These are phyloP conservation scores for Alethe diademata DNA, from an alignment of 2,113 vertebrate species.

Conservation along the genomic window DNA sequence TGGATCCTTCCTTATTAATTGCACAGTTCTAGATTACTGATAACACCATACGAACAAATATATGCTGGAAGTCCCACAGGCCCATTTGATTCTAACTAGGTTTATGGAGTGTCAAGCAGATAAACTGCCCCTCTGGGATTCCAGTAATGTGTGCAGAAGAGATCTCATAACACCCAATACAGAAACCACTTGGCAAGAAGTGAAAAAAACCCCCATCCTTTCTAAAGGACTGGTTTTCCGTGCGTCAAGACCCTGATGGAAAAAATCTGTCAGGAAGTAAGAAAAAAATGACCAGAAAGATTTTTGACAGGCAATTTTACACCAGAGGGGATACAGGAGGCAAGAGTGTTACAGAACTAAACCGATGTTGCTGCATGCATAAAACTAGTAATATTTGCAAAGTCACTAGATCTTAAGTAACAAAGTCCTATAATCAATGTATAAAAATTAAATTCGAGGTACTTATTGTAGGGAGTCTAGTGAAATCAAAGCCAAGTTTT, in stretches of 20 bases:
- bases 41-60: background rate
- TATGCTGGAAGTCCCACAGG: background rate
- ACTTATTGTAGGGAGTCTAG: background rate
- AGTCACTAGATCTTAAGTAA: background rate
- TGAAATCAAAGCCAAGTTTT: slow-evolving; percentile 19
- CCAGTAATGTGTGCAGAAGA: background rate
- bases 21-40: background rate
- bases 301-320: background rate
- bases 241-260: background rate
- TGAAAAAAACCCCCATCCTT: background rate
- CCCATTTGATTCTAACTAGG: background rate
- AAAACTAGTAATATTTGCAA: background rate
- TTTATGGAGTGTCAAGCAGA: background rate
- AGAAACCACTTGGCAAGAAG: background rate
- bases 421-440: background rate
- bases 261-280: background rate
- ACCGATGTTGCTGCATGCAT: background rate
- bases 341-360: background rate
- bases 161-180: background rate
- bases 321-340: background rate
- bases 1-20: background rate
- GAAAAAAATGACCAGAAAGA: background rate
- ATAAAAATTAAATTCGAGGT: background rate
- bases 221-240: background rate
- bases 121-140: background rate